Conservation (phyloP, 2,888 invertebrate genomes). For the Netelia melanura region DNA sequence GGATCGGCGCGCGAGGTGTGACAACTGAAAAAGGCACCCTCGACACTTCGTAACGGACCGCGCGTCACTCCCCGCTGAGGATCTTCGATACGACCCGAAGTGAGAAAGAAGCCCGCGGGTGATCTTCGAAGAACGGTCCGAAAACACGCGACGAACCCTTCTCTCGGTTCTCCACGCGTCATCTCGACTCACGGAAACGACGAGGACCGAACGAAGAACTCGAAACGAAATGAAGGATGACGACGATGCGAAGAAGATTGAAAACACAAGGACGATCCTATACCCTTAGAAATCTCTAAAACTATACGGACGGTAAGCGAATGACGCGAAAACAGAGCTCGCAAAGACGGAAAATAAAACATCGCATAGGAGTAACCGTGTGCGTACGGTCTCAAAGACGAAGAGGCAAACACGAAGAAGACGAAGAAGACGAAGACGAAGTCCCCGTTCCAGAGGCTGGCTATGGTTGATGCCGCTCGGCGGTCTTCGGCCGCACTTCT, state of each 20-base stretch:
- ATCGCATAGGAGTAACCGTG: no score
- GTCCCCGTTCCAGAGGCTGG: constrained; percentile 67
- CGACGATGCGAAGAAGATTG: constrained; percentile 11
- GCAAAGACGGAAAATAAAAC: constrained; percentile 29
- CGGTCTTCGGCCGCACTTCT: constrained; percentile 34
- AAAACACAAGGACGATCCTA: constrained; percentile 35
- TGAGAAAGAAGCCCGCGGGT: constrained; percentile 42
- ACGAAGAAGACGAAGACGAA: constrained; percentile 43
- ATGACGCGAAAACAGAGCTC: constrained; percentile 39
- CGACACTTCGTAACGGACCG: constrained; percentile 64
- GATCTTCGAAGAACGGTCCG: constrained; percentile 33
- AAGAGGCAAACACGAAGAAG: constrained; percentile 47
- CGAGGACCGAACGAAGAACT: constrained; percentile 13
- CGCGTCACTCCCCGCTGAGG: constrained; percentile 57
- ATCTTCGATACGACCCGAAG: constrained; percentile 53
- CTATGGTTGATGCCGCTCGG: constrained; percentile 54
- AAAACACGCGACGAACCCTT: constrained; percentile 1
- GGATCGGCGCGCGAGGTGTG: constrained; percentile 17
- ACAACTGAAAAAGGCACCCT: constrained; percentile 67
- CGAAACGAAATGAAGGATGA: constrained; percentile 19
- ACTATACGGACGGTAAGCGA: constrained; percentile 6
- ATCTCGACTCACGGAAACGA: constrained; percentile 33
- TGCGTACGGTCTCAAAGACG: background rate
- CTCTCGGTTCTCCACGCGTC: constrained; percentile 21
- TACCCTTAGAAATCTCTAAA: constrained; percentile 47